Evolutionary conservation across 2,113 vertebrate species (phyloP), one percentile per base, ranked within the genome.

Genomic region (Chunga burmeisteri): DNA sequence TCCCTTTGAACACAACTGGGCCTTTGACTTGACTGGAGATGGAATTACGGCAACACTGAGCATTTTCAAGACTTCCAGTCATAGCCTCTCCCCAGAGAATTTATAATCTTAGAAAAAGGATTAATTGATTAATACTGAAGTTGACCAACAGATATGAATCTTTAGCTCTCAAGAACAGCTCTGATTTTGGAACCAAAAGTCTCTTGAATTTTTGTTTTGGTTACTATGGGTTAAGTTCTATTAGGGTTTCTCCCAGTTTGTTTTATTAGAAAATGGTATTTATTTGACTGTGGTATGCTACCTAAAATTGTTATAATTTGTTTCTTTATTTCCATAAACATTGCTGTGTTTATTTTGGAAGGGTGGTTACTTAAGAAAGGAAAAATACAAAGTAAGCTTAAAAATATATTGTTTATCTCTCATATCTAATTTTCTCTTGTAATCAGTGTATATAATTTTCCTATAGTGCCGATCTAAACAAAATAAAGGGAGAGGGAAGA

Each of bases 251-350:
- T 95, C 53, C 53, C 30, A 52, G 90, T 97, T 95, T 96, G 87
- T 95, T 96, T 93, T 96, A 96, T 95, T 97, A 94, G 95, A 93
- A 96, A 97, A 94, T 73, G 75, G 63, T 96, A 91, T 93, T 95
- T 97, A 95, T 94, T 97, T 97, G 93, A 90, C 93, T 96, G 83
- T 6, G 38, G 88, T 95, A 97, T 86, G 94, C 90, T 94, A 97
- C 87, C 95, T 96, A 97, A 97, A 96, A 95, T 91, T 94, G 53
- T 94, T 93, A 86, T 90, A 93, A 92, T 95, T 96, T 95, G 58
- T 86, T 96, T 95, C 96, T 96, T 92, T 93, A 97, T 92, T 96
- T 96, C 94, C 93, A 95, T 95, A 97, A 96, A 95, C 89, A 91
- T 91, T 90, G 65, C 53, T 94, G 18, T 90, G 74, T 93, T 94